Evolutionary conservation across 2,113 vertebrate species (phyloP), one percentile per base, ranked within the genome.

Genomic region (Paraplagusia blochii): DNA sequence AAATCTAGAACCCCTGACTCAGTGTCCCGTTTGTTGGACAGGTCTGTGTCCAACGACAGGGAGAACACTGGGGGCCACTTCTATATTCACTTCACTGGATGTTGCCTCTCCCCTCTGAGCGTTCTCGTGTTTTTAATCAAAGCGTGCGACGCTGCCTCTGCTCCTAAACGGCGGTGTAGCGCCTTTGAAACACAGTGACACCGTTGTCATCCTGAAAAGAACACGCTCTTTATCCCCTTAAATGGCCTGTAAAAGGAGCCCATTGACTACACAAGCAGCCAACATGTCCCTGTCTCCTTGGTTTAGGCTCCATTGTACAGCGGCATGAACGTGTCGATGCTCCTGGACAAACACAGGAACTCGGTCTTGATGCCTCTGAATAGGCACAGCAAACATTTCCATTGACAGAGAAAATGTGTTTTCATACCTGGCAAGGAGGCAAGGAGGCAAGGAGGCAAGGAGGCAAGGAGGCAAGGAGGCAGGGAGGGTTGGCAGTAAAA

Each of bases 181-280:
- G 63, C 77, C 84, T 83, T 82, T 82, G 80, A 83, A 86, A 84
- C 76, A 72, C 64, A 72, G 69, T 79, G 80, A 83, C 83, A 84
- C 63, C 45, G 50, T 74, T 74, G 82, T 85, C 62, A 47, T 17
- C 22, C 52, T 84, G 82, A 81, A 87, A 87, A 86, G 77, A 76
- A 80, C 76, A 81, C 57, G 70, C 77, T 77, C 84, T 83, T 76
- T 72, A 81, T 83, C 81, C 77, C 48, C 70, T 84, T 84, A 80
- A 84, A 84, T 66, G 79, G 81, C 76, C 76, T 76, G 77, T 86
- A 73, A 87, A 87, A 85, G 47, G 77, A 63, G 68, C 75, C 76
- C 72, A 85, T 85, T 82, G 77, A 88, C 83, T 79, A 69, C 76
- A 83, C 76, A 80, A 82, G 74, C 80, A 71, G 55, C 65, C 50